Conservation (phyloP, 2,113 vertebrate genomes). For the Neodontobutis hainanensis region DNA sequence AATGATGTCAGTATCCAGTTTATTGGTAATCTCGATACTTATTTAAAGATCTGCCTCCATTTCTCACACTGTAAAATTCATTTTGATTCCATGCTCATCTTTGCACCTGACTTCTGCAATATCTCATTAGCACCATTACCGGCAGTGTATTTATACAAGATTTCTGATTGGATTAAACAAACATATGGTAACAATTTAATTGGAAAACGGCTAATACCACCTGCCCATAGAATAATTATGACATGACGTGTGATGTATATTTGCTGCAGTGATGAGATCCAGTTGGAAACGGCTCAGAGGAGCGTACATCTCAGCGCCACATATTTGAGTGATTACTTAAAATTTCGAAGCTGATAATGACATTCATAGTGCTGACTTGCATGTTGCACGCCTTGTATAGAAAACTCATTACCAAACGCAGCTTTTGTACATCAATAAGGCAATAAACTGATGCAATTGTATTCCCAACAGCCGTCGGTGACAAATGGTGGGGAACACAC, state of each 20-base stretch:
- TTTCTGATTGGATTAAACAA: conserved; percentile 17
- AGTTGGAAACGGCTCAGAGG: neutral
- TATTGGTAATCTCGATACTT: too few species aligned
- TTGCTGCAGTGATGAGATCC: conserved; percentile 21
- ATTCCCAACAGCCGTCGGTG: conserved; percentile 41
- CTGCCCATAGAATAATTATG: neutral
- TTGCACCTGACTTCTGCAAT: neutral
- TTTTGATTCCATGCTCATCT: neutral
- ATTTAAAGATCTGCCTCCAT: too few species aligned
- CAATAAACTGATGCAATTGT: conserved; percentile 50
- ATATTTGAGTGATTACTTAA: conserved; percentile 43
- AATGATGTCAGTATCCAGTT: too few species aligned
- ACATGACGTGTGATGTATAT: neutral
- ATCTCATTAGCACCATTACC: neutral
- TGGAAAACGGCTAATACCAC: conserved; percentile 7
- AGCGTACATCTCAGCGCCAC: conserved; percentile 28
- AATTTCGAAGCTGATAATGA: conserved; percentile 39
- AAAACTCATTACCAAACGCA: conserved; percentile 48
- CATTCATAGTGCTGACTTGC: conserved; percentile 52
- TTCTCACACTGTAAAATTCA: neutral
- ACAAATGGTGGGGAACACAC: conserved; percentile 39
- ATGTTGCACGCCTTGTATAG: conserved; percentile 38
- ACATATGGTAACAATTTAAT: conserved; percentile 25
- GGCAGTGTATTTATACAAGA: neutral
- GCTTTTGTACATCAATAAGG: conserved; percentile 43